Evolutionary conservation across 64 coral and sea anemone species (phyloP).

Genomic region (Pocillopora verrucosa): DNA sequence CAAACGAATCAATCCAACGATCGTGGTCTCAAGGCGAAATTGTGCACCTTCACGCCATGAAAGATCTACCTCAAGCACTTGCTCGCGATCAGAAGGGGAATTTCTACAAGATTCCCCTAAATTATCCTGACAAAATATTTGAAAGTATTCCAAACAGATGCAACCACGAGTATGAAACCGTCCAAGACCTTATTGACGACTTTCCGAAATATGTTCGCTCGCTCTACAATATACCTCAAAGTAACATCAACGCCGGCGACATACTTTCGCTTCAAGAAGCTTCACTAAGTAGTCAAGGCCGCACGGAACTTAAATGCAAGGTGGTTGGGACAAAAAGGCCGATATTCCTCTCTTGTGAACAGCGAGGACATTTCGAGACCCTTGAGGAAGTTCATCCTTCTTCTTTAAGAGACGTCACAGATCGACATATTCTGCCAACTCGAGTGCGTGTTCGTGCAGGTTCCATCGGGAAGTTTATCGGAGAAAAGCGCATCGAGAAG

Average conservation of each 20-base stretch:
- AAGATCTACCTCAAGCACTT: not conserved
- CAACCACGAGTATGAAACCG: not conserved
- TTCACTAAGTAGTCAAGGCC: not conserved
- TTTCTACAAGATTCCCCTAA: not conserved
- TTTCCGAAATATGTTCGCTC: constrained; percentile 19
- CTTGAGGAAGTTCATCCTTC: not conserved
- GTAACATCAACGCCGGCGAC: not conserved
- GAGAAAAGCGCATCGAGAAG: not conserved
- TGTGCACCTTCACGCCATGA: not conserved
- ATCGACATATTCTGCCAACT: not conserved
- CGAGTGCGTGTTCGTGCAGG: not conserved
- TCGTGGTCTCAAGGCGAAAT: constrained; percentile 22
- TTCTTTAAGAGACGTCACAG: not conserved
- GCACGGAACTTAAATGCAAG: not conserved
- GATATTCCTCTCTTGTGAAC: not conserved
- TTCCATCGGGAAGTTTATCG: not conserved
- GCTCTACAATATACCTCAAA: not conserved
- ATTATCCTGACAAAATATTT: constrained; percentile 6
- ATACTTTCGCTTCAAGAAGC: not conserved
- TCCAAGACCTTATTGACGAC: not conserved
- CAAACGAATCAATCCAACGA: not conserved
- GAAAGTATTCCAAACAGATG: constrained; percentile 7
- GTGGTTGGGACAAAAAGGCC: not conserved
- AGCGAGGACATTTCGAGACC: not conserved
- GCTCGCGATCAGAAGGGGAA: not conserved